These are phyloP conservation scores for Leucophenga maculata DNA, from an alignment of 2,888 invertebrate species.

Conservation along the genomic window DNA sequence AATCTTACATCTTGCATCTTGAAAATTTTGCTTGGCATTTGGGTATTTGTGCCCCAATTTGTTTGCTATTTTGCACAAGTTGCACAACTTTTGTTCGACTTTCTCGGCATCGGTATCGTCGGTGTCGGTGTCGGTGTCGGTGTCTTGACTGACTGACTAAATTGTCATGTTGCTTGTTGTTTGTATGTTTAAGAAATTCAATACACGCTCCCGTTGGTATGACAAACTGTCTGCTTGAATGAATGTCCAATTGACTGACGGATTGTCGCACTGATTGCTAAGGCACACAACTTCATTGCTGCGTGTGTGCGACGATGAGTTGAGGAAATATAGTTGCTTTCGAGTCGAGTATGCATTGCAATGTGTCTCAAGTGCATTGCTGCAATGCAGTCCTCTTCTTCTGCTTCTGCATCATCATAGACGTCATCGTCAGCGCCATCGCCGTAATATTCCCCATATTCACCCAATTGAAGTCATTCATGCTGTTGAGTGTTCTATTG, in stretches of 20 bases:
- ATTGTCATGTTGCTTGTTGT: too few relatives aligned
- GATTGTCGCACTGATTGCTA: constrained; percentile 57
- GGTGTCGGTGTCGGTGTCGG: background rate
- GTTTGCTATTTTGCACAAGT: background rate
- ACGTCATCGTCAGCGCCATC: constrained; percentile 25
- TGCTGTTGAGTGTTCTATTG: constrained; percentile 18
- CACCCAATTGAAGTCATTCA: constrained; percentile 29
- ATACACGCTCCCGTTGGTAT: constrained; percentile 11
- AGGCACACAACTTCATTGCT: constrained; percentile 32
- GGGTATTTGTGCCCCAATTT: constrained; percentile 13
- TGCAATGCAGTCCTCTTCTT: constrained; percentile 52
- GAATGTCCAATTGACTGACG: constrained; percentile 31
- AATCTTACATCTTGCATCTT: too few relatives aligned
- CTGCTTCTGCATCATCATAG: too few relatives aligned
- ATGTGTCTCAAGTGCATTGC: constrained; percentile 59
- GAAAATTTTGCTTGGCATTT: background rate
- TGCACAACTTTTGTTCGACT: constrained; percentile 1
- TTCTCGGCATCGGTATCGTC: background rate
- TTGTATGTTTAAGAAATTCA: constrained; percentile 3
- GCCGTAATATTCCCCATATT: constrained; percentile 24
- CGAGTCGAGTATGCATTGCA: constrained; percentile 9
- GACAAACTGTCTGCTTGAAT: constrained; percentile 34
- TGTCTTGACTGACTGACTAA: background rate
- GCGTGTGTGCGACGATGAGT: too few relatives aligned
- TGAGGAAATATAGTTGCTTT: constrained; percentile 14